A percentile compares a stretch with the other conserved stretches of the same genome.
phyloP scores from a whole-genome alignment of 37 sponge, comb jelly and placozoan species.

The Lycopodina hypogea region DNA sequence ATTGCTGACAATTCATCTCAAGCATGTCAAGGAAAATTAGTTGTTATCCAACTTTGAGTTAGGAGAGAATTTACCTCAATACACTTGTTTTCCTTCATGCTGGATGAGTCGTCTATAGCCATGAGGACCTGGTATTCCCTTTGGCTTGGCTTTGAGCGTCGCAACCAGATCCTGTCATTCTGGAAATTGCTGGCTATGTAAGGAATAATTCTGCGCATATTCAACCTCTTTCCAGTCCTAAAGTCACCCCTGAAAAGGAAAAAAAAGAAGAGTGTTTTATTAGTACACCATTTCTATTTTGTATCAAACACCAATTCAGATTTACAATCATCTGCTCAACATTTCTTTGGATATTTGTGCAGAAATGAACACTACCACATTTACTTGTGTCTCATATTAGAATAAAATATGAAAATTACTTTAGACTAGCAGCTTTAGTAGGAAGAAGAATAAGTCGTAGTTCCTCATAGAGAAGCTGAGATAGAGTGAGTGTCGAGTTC shows the following conservation, averaged over 20 bases:
- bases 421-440: slow-evolving; percentile 83
- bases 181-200: slow-evolving; percentile 96
- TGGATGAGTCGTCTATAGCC: slow-evolving; percentile 68
- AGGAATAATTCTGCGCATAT: slow-evolving; percentile 92
- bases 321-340: too few species aligned
- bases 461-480: slow-evolving; percentile 85
- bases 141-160: slow-evolving; percentile 83
- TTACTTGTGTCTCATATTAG: neutral
- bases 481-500: slow-evolving; percentile 33
- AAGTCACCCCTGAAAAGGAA: slow-evolving; percentile 78
- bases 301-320: too few species aligned
- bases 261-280: neutral
- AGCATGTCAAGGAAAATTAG: too few species aligned
- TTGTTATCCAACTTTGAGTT: too few species aligned
- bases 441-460: slow-evolving; percentile 85
- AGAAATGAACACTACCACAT: neutral
- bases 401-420: slow-evolving; percentile 13
- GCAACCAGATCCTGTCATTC: slow-evolving; percentile 94
- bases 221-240: slow-evolving; percentile 90
- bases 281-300: too few species aligned
- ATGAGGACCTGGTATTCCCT: slow-evolving; percentile 89
- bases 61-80: too few species aligned
- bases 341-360: too few species aligned
- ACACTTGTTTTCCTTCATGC: slow-evolving; percentile 27
- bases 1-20: too few species aligned